These are phyloP conservation scores for Stenoptilia bipunctidactyla DNA, from an alignment of 2,888 invertebrate genomes.

Conservation along the genomic window DNA sequence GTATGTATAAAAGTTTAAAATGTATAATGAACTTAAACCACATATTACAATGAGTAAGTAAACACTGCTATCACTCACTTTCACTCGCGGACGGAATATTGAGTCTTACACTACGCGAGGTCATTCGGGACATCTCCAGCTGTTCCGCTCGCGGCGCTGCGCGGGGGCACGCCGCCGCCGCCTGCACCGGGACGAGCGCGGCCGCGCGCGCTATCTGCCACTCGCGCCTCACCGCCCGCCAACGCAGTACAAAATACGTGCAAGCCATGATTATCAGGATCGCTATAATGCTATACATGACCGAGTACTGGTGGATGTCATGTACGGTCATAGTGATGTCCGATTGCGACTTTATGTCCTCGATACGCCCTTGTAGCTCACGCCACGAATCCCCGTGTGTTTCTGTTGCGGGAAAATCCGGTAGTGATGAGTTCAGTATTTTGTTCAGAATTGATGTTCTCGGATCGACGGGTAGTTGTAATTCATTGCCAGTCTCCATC, in stretches of 20 bases:
- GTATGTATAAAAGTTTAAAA: too few relatives aligned
- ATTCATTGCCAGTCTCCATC: too few relatives aligned
- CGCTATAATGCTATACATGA: background rate
- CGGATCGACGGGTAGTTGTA: background rate
- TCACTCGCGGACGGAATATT: background rate
- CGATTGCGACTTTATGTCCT: background rate
- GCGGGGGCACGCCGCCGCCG: background rate
- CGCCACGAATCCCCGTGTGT: background rate
- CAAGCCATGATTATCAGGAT: background rate
- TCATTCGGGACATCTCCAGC: background rate
- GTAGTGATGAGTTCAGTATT: background rate
- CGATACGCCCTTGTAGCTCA: background rate
- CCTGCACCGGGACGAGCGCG: background rate
- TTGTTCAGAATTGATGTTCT: background rate
- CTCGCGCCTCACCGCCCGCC: background rate
- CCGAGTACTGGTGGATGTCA: background rate
- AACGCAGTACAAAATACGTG: background rate
- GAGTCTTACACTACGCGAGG: background rate
- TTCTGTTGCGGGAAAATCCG: background rate
- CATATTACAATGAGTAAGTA: too few relatives aligned
- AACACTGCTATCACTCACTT: too few relatives aligned
- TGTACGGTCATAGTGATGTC: background rate
- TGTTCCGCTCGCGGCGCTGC: background rate
- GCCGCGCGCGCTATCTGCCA: background rate
- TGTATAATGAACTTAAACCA: too few relatives aligned